A percentile compares a stretch with the other conserved stretches of the same genome.
These are phyloP conservation scores for Emys orbicularis DNA, from an alignment of 2,797 vertebrate genomes.

Conservation along the genomic window DNA sequence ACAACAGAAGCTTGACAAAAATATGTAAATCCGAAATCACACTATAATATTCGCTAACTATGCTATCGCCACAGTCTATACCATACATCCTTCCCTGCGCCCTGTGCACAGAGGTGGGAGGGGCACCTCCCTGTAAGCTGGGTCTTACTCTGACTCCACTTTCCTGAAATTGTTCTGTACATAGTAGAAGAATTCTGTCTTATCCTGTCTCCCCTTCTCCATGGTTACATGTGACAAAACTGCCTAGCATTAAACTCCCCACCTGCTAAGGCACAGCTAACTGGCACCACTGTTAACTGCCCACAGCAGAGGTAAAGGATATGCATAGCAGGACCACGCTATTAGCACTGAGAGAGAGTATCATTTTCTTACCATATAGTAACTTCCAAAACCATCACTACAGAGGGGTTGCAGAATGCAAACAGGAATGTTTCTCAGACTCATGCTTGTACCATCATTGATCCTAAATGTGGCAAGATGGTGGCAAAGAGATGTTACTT, in stretches of 20 bases:
- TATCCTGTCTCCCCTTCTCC: not conserved
- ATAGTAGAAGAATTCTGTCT: too few relatives aligned
- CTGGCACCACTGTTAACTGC: accelerated
- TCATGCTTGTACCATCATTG: too few relatives aligned
- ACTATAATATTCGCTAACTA: not conserved
- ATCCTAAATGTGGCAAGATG: not conserved
- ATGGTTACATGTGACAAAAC: not conserved
- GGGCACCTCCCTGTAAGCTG: not conserved
- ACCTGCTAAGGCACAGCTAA: not conserved
- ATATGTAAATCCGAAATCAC: not conserved
- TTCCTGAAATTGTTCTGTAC: not conserved
- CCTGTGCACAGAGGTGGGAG: not conserved
- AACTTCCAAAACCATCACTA: not conserved
- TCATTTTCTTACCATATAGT: not conserved
- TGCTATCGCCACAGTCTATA: not conserved
- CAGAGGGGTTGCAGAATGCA: not conserved
- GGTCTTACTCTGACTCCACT: not conserved
- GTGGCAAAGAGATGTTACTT: not conserved
- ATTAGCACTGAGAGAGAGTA: accelerated
- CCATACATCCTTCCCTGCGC: accelerated
- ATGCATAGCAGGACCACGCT: not conserved
- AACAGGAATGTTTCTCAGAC: not conserved
- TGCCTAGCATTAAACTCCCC: not conserved
- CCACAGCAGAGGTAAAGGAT: not conserved
- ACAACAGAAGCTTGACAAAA: not conserved